These are phyloP conservation scores for Petrophora chlorosata DNA, from an alignment of 2,888 invertebrate genomes.

Conservation along the genomic window DNA sequence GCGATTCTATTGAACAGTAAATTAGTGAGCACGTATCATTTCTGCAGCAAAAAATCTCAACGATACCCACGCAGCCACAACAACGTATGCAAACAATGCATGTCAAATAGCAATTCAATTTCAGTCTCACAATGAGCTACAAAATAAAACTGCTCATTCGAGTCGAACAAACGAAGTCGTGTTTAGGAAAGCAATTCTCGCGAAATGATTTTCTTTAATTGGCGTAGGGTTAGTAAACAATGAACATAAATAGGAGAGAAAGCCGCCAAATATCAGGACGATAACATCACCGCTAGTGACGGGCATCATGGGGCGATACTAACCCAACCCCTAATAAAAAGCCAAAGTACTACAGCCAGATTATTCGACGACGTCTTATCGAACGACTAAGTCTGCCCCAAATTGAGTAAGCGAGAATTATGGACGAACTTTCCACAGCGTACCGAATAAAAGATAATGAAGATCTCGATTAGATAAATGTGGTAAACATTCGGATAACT, in stretches of 20 bases:
- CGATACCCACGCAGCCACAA: slow-evolving; percentile 12
- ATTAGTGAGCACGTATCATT: slow-evolving; percentile 8
- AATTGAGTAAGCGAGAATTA: slow-evolving; percentile 78
- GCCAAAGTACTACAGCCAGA: slow-evolving; percentile 64
- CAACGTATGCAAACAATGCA: slow-evolving; percentile 22
- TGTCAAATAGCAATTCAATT: slow-evolving; percentile 23
- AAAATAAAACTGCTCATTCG: slow-evolving; percentile 22
- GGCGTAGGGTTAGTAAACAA: slow-evolving; percentile 46
- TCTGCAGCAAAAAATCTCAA: slow-evolving; percentile 8
- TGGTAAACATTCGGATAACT: slow-evolving; percentile 57
- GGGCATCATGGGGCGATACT: slow-evolving; percentile 69
- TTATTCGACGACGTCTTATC: slow-evolving; percentile 76
- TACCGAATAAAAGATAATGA: slow-evolving; percentile 77
- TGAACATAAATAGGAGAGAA: slow-evolving; percentile 54
- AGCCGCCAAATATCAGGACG: slow-evolving; percentile 59
- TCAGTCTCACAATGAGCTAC: slow-evolving; percentile 15
- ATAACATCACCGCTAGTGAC: slow-evolving; percentile 67
- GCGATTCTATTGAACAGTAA: slow-evolving; percentile 9
- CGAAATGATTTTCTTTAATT: slow-evolving; percentile 48
- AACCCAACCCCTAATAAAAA: slow-evolving; percentile 72
- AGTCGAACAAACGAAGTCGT: slow-evolving; percentile 21
- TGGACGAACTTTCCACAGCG: slow-evolving; percentile 73
- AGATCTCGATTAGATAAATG: slow-evolving; percentile 74
- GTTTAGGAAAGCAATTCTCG: slow-evolving; percentile 23
- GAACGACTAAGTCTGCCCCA: slow-evolving; percentile 67